These are phyloP conservation scores for Pyralis farinalis DNA, from an alignment of 2,888 invertebrate species.

Conservation along the genomic window DNA sequence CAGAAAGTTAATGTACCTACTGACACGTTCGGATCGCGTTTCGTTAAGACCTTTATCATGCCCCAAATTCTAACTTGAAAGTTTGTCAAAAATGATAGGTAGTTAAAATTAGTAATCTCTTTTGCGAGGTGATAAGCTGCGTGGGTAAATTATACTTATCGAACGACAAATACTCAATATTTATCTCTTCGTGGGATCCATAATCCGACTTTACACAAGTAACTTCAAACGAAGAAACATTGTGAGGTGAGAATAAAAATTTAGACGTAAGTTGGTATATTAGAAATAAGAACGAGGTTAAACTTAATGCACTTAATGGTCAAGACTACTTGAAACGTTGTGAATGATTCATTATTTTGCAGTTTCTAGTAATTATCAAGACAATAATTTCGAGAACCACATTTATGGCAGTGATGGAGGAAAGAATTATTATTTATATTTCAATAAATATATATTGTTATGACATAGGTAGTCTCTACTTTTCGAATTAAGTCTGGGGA, in stretches of 20 bases:
- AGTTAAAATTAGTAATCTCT: slow-evolving; percentile 51
- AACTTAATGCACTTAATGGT: slow-evolving; percentile 9
- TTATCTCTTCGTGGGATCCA: slow-evolving; percentile 30
- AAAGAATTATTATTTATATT: no score
- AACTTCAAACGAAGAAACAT: slow-evolving; percentile 5
- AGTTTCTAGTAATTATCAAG: slow-evolving; percentile 16
- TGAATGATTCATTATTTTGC: slow-evolving; percentile 16
- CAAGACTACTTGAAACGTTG: slow-evolving; percentile 11
- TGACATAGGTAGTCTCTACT: no score
- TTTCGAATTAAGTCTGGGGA: no score
- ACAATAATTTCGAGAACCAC: background rate
- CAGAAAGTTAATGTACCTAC: slow-evolving; percentile 5
- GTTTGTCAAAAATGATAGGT: slow-evolving; percentile 48
- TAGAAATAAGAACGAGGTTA: slow-evolving; percentile 17
- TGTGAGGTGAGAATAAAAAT: slow-evolving; percentile 6
- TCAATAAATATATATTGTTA: no score
- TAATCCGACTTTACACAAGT: slow-evolving; percentile 14
- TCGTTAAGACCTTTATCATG: slow-evolving; percentile 39
- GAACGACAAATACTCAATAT: slow-evolving; percentile 42
- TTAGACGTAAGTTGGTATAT: slow-evolving; percentile 3
- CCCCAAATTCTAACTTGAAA: slow-evolving; percentile 37
- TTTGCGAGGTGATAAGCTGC: slow-evolving; percentile 50
- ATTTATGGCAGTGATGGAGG: no score
- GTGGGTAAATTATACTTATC: slow-evolving; percentile 43
- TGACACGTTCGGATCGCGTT: slow-evolving; percentile 17